Conservation (phyloP, 2,888 invertebrate species). For the Pristionchus exspectatus region DNA sequence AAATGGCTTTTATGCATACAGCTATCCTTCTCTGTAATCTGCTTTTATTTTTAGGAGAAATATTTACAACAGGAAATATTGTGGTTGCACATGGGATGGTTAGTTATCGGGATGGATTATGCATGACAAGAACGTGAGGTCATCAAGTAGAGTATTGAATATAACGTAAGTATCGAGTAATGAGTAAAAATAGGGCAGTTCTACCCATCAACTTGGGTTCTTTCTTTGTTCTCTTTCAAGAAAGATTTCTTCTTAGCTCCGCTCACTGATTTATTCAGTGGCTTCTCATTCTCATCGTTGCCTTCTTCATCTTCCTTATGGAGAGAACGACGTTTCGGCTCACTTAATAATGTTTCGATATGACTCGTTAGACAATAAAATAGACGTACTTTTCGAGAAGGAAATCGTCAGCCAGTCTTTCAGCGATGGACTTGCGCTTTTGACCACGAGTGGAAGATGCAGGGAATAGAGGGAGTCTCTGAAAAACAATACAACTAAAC, state of each 20-base stretch:
- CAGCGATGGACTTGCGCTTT: slow-evolving; percentile 23
- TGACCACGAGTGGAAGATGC: slow-evolving; percentile 25
- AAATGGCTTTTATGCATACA: not conserved
- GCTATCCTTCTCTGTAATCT: slow-evolving; percentile 5
- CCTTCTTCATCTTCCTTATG: slow-evolving; percentile 8
- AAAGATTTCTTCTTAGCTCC: not conserved
- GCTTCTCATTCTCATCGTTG: slow-evolving; percentile 11
- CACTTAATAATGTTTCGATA: not conserved
- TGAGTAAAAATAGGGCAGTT: not conserved
- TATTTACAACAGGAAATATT: slow-evolving; percentile 25
- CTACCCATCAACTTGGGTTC: not conserved
- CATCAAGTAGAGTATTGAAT: slow-evolving; percentile 8
- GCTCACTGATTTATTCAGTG: not conserved
- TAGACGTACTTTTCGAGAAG: not conserved
- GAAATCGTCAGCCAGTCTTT: slow-evolving; percentile 39
- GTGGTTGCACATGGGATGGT: not conserved
- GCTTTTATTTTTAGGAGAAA: slow-evolving; percentile 18
- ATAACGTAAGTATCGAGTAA: not conserved
- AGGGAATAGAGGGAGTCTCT: slow-evolving; percentile 7
- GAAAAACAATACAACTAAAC: not conserved
- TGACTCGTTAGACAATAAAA: not conserved
- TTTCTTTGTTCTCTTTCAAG: slow-evolving; percentile 1
- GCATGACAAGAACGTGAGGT: slow-evolving; percentile 20
- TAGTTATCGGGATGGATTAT: slow-evolving; percentile 12
- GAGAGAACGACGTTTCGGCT: slow-evolving; percentile 28